Base-by-base conservation (phyloP, 35 echinoderm and acorn worm species). In the Lytechinus pictus region DNA sequence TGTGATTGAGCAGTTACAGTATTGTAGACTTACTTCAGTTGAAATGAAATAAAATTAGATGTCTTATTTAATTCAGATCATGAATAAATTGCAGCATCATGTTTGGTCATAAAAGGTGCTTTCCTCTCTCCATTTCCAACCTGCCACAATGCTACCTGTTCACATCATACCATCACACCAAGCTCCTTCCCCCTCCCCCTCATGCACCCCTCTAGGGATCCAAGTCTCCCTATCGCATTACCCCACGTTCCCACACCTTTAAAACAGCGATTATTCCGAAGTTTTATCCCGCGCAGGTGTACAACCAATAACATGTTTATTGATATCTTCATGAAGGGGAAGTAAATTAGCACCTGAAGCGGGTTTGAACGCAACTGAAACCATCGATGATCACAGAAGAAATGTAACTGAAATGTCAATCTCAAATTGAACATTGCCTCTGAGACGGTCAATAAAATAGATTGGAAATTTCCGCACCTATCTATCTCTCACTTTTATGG, bases 71-170 rank as follows among this genome's bases (percentile, higher is more conserved):
- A 44, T 44, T 44, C 33, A 44, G 33, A 44, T 1, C 0, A 19
- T 3, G 9, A 27, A 90, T 54, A 90, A 90, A 90, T 52, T 90
- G 92, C 52, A 57, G 53, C 92, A 93, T 93, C 54, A 93, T 93
- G 92, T 93, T 57, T 27, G 9, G 53, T 93, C 54, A 29, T n/a
- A 55, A 55, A 93, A 57, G 27, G 54, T 55, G 54, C 53, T 93
- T 93, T 93, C 92, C 92, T 93, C 92, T 93, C 52, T 93, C 54
- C n/a, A 93, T 93, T 93, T 93, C 92, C 53, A 57, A 10, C 27
- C 55, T 54, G n/a, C 92, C 52, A 54, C 54, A 57, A 16, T 57
- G 52, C 27, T 93, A 54, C 53, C 54, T 33, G 28, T 57, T 93
- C 54, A 27, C 27, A 54, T 93, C 55, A 57, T 93, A 1, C 53